These are phyloP conservation scores for Drosophila histrio DNA, from an alignment of 2,888 invertebrate genomes.

Conservation along the genomic window DNA sequence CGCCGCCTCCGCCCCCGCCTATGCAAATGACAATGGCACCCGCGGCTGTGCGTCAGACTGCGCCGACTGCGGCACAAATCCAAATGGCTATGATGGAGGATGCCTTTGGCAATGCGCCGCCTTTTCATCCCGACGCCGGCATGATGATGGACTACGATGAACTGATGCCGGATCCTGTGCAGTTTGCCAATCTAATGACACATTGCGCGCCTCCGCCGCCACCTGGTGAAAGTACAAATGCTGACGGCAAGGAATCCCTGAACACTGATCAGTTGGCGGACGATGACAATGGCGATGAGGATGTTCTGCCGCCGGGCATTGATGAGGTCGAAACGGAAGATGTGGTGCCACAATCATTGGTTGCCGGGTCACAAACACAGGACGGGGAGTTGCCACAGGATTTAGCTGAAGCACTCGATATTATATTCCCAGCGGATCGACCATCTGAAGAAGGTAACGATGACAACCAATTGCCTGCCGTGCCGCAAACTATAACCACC, in stretches of 20 bases:
- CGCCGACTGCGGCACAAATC: conserved; percentile 80
- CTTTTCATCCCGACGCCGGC: conserved; percentile 82
- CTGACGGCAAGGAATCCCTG: conserved; percentile 5
- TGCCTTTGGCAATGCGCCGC: conserved; percentile 82
- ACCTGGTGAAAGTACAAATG: conserved; percentile 51
- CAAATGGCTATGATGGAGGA: conserved; percentile 83
- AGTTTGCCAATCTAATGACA: conserved; percentile 83
- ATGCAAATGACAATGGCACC: conserved; percentile 26
- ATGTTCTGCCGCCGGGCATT: conserved; percentile 83
- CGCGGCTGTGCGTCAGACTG: conserved; percentile 37
- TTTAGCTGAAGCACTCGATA: conserved; percentile 86
- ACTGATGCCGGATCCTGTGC: conserved; percentile 84
- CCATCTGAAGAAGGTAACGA: conserved; percentile 61
- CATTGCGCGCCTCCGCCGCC: conserved; percentile 84
- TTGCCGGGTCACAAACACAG: conserved; percentile 83
- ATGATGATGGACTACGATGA: conserved; percentile 84
- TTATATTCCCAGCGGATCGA: conserved; percentile 86
- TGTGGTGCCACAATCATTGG: conserved; percentile 84
- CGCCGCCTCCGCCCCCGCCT: conserved; percentile 57
- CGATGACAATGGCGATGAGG: conserved; percentile 74
- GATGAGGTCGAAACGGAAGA: conserved; percentile 84
- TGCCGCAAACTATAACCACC: conserved; percentile 73
- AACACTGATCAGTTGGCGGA: conserved; percentile 17
- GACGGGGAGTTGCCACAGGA: conserved; percentile 86
- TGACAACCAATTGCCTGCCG: conserved; percentile 29